Base-by-base conservation (phyloP, 2,113 vertebrate genomes). In the Grammomys dolichurus region DNA sequence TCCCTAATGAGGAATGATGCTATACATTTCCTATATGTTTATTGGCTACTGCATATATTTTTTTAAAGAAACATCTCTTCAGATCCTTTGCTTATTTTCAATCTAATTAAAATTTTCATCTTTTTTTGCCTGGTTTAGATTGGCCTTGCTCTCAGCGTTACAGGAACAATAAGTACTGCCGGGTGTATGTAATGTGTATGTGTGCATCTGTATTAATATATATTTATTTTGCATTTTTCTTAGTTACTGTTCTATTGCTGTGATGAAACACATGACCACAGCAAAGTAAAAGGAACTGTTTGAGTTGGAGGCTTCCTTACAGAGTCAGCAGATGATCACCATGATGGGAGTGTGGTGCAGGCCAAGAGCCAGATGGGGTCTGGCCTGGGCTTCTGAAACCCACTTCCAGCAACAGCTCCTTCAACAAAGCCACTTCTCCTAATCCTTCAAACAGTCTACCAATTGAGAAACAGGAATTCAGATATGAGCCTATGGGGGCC, bases 1-100 rank as follows among this genome's bases (percentile, higher is more conserved):
- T 80, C 46, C 40, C 56, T 69, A 6, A 26, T 46, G 70, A 65
- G 69, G 72, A 63, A 40, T 40, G 19, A 67, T 28, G 60, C 26
- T 82, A 31, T 90, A 36, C 51, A 48, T 54, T n/a, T 90, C 82
- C 73, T 91, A 1, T 20, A 33, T 89, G 26, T 51, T 80, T 86
- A 40, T 58, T 90, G 81, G n/a, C 75, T n/a, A 87, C 76, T 76
- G 17, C 26, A 14, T 76, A 43, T 36, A 48, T 93, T 54, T 77
- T 77, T 58, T 78, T 58, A 56, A 60, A 95, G 67, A 92, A 70
- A 33, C 26, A 19, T 69, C n/a, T 95, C 13, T 89, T 89, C 73
- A 91, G 24, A 95, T 70, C 31, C 54, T 95, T 75, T 77, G 78
- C 33, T 40, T 22, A 5, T 86, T 90, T 95, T 31, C 36, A 40